phyloP scores from a whole-genome alignment of 2,113 vertebrate species.

The Phrynosoma blainvillii region DNA sequence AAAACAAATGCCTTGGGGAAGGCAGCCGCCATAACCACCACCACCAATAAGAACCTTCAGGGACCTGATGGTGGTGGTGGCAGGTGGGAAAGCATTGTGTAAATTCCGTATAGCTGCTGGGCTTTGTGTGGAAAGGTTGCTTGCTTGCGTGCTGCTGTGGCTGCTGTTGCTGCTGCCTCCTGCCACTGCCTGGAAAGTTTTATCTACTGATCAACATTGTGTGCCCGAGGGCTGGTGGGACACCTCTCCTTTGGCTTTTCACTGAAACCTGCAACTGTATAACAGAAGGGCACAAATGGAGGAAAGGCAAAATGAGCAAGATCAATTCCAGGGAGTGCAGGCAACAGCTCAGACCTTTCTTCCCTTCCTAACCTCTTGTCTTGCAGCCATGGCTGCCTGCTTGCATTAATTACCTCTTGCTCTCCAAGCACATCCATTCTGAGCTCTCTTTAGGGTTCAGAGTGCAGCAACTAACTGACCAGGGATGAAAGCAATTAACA shows the following conservation, averaged over 20 bases:
- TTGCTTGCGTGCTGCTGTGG: conserved; percentile 8
- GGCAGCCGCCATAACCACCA: conserved; percentile 54
- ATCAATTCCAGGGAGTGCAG: conserved; percentile 63
- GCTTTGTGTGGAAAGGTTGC: background rate
- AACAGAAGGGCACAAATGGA: conserved; percentile 65
- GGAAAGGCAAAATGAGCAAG: background rate
- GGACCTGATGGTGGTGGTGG: conserved; percentile 58
- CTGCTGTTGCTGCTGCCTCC: conserved; percentile 36
- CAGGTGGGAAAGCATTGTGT: conserved; percentile 63
- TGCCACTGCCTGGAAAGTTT: conserved; percentile 57
- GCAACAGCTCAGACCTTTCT: conserved; percentile 51
- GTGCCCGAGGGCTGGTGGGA: conserved; percentile 80
- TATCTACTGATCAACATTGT: conserved; percentile 72
- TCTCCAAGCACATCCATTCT: conserved; percentile 71
- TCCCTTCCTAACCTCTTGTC: conserved; percentile 75
- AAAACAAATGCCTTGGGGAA: conserved; percentile 49
- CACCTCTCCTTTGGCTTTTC: conserved; percentile 75
- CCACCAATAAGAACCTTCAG: conserved; percentile 43
- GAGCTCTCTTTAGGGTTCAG: conserved; percentile 77
- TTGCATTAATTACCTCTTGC: conserved; percentile 80
- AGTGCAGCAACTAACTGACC: conserved; percentile 75
- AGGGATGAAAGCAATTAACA: conserved; percentile 83
- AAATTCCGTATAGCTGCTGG: conserved; percentile 16
- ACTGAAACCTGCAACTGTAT: conserved; percentile 63
- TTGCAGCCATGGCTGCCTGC: conserved; percentile 76